phyloP scores from a whole-genome alignment of 2,113 vertebrate species.

The Myiagra hebetior region DNA sequence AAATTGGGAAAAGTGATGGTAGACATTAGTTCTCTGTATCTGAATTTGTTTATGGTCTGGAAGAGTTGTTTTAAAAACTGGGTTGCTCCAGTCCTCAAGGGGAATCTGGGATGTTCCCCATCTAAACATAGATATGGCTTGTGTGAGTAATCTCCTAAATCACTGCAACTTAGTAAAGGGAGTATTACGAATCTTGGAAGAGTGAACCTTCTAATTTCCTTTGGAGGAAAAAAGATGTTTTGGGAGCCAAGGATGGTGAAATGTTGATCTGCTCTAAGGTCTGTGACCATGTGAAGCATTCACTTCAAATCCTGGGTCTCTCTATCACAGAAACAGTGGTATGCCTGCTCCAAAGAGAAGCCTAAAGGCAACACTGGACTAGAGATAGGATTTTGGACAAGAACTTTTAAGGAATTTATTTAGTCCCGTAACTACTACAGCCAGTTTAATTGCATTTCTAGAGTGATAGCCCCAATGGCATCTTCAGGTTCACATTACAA shows the following conservation, averaged over 20 bases:
- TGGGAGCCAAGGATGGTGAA: background rate
- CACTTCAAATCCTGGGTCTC: background rate
- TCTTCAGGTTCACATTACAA: background rate
- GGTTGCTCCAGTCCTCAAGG: background rate
- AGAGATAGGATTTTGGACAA: background rate
- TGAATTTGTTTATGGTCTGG: background rate
- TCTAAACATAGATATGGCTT: background rate
- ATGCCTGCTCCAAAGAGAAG: background rate
- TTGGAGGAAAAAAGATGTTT: background rate
- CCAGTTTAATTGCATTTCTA: background rate
- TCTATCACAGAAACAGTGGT: background rate
- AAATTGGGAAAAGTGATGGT: background rate
- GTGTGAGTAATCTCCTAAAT: background rate
- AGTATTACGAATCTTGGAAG: background rate
- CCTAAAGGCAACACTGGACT: background rate
- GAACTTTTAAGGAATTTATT: background rate
- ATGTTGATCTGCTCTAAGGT: background rate
- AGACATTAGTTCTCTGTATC: background rate
- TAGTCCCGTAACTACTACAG: accelerated
- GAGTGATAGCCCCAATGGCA: background rate
- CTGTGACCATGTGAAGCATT: background rate
- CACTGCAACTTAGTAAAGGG: background rate
- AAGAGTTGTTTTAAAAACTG: background rate
- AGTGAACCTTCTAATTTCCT: background rate
- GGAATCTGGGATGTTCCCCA: background rate